A percentile compares a stretch with the other conserved stretches of the same genome.
Evolutionary conservation across 2,888 invertebrate species (phyloP).

Genomic region (Dascillus cervinus): DNA sequence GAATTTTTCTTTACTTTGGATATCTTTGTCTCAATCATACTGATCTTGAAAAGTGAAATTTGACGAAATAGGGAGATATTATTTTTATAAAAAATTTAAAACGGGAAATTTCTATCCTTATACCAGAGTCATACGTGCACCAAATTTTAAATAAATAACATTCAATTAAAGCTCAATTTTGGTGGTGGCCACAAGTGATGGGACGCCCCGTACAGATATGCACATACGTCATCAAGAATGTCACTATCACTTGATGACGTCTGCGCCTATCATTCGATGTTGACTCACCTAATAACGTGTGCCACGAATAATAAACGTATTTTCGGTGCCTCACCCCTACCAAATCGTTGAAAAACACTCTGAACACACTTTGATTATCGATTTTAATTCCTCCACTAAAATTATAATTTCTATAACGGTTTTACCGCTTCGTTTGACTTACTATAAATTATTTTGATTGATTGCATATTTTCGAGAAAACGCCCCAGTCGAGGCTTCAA

Average conservation of each 20-base stretch:
- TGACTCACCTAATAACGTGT: constrained; percentile 55
- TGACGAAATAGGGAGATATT: too few species aligned
- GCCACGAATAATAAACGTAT: constrained; percentile 62
- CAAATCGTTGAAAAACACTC: constrained; percentile 59
- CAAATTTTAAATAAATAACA: too few species aligned
- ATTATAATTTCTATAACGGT: constrained; percentile 6
- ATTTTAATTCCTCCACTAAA: constrained; percentile 35
- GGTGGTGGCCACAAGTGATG: too few species aligned
- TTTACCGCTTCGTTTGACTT: constrained; percentile 30
- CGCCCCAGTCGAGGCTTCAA: constrained; percentile 56
- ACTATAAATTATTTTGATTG: constrained; percentile 47
- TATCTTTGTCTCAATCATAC: too few species aligned
- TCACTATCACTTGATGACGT: neutral
- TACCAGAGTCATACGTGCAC: too few species aligned
- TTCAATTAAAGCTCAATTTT: too few species aligned
- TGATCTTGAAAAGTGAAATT: too few species aligned
- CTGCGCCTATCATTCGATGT: neutral
- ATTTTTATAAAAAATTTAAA: too few species aligned
- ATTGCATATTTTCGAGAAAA: constrained; percentile 43
- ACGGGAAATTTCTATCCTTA: too few species aligned
- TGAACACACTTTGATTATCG: constrained; percentile 50
- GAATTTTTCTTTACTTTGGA: too few species aligned
- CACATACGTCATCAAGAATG: neutral
- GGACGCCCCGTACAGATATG: too few species aligned
- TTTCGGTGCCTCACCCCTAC: constrained; percentile 59